Conservation (phyloP, 2,113 vertebrate genomes). For the Cygnus atratus region DNA sequence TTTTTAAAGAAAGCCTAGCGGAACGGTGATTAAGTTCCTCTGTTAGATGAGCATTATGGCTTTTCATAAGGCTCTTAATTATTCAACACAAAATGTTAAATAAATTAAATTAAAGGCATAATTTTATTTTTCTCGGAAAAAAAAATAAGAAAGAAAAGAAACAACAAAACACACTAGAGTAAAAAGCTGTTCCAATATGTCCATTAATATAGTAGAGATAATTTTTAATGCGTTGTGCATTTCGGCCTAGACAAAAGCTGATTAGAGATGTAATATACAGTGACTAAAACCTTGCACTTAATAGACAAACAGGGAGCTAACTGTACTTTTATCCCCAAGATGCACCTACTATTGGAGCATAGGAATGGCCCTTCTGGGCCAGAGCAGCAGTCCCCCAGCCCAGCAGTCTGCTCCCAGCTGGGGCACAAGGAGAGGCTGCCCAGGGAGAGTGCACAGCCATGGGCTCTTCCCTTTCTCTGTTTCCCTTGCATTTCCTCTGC, state of each 20-base stretch:
- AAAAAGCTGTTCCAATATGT: conserved; percentile 57
- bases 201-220: conserved; percentile 37
- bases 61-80: conserved; percentile 75
- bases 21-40: conserved; percentile 69
- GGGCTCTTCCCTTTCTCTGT: background rate
- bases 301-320: background rate
- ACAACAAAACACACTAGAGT: background rate
- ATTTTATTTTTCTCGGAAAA: conserved; percentile 62
- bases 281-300: background rate
- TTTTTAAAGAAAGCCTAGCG: conserved; percentile 23
- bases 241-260: background rate
- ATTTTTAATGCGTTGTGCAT: background rate
- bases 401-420: background rate
- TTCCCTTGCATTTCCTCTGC: background rate
- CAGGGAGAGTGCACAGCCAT: background rate
- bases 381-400: background rate
- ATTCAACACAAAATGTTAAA: conserved; percentile 74
- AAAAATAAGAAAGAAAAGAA: background rate
- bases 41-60: conserved; percentile 74
- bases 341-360: background rate
- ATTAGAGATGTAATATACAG: background rate
- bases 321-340: background rate
- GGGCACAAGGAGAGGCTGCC: background rate
- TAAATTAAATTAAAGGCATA: conserved; percentile 78
- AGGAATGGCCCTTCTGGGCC: background rate